Conservation (phyloP, 2,113 vertebrate species). For the human (Homo sapiens) region DNA sequence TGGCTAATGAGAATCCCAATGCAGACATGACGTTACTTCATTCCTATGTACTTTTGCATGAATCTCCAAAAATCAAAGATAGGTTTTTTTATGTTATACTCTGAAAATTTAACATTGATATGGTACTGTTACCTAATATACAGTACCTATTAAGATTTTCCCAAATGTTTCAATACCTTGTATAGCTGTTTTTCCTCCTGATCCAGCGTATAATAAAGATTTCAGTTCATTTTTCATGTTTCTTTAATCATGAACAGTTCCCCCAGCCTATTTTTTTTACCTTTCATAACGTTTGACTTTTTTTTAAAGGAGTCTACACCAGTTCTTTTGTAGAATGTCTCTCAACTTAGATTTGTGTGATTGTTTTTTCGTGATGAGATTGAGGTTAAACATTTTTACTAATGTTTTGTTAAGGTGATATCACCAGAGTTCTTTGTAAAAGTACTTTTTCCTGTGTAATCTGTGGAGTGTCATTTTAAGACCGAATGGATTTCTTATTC, state of each 20-base stretch:
- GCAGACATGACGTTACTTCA: not conserved
- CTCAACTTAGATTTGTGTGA: not conserved
- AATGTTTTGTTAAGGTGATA: not conserved
- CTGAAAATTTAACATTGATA: not conserved
- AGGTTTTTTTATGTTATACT: not conserved
- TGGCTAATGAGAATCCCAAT: not conserved
- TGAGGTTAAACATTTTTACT: not conserved
- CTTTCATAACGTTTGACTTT: not conserved
- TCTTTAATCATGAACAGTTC: not conserved
- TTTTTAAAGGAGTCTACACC: not conserved
- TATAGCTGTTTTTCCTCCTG: not conserved
- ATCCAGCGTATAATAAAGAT: not conserved
- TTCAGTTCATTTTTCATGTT: not conserved
- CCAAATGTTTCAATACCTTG: not conserved
- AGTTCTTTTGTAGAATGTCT: not conserved
- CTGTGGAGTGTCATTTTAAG: conserved; percentile 8
- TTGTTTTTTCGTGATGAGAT: not conserved
- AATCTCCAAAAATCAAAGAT: not conserved
- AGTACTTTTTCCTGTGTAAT: not conserved
- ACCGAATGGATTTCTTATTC: not conserved
- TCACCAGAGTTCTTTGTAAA: not conserved
- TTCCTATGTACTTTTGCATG: not conserved
- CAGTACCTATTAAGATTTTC: not conserved
- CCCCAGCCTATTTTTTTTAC: not conserved
- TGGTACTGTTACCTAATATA: not conserved